Base-by-base conservation (phyloP, 64 coral and sea anemone genomes). In the Astreopora myriophthalma region DNA sequence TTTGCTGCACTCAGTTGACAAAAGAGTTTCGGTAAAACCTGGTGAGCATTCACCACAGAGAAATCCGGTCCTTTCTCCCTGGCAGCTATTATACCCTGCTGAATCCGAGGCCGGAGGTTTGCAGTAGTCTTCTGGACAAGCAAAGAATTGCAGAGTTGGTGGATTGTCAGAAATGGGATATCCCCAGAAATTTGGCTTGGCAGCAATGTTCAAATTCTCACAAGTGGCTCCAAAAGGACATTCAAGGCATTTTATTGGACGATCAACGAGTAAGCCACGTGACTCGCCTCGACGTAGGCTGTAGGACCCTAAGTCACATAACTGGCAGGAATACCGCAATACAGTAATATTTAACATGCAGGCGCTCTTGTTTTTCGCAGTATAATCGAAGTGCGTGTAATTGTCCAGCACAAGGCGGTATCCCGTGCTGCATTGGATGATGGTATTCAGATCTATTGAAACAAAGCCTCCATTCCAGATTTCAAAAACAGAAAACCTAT, bases 221-320 rank as follows among this genome's bases (percentile, higher is more conserved):
- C 91, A 87, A n/a, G 8, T 61, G 67, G 91, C 84, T 79, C 91
- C 91, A 32, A 72, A 94, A 39, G 92, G 92, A 38, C 92, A 94
- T 22, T 44, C 44, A 9, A 73, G 58, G 70, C 92, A 88, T 39
- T 81, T 1, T 24, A 82, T 52, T 62, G 7, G 6, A 7, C 31
- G 29, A 38, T 30, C 28, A 23, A 58, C 26, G 1, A 42, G 1
- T 9, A 72, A 23, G 7, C 91, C 75, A 17, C 34, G 28, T 7
- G 79, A 86, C 26, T 11, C 27, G 8, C 92, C 92, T 49, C 72
- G 27, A 23, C 62, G 67, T 20, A 94, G 55, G 38, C 75, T 93
- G 62, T 93, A 93, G 5, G 8, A 81, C 9, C 74, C 92, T 23
- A 48, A 40, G 12, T 13, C 27, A 31, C 92, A 93, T 57, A 33